Conservation (phyloP, 30 jellyfish, hydroid and myxozoan genomes). For the Sanderia malayensis region DNA sequence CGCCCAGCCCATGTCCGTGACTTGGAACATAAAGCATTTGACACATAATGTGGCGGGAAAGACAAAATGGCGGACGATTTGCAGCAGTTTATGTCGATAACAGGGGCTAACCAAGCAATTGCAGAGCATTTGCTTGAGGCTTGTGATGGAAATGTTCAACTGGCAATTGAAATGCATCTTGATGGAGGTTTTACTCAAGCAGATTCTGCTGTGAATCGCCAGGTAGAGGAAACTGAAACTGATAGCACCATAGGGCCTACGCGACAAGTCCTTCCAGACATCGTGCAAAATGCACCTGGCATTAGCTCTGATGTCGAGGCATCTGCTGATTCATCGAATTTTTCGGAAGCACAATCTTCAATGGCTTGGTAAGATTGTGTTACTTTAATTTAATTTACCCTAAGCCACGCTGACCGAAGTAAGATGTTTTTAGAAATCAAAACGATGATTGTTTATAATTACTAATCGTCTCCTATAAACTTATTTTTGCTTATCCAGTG, state of each 20-base stretch:
- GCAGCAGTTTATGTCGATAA: constrained; percentile 67
- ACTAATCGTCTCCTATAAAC: too few species aligned
- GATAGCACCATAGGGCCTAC: constrained; percentile 4
- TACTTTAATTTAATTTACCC: too few species aligned
- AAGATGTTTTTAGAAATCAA: too few species aligned
- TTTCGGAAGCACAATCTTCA: constrained; percentile 1
- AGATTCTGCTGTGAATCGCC: constrained; percentile 6
- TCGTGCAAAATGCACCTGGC: constrained; percentile 39
- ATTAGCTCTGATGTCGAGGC: constrained; percentile 30
- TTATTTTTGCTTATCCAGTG: constrained; percentile 10
- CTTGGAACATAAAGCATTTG: constrained; percentile 34
- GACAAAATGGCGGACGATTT: constrained; percentile 61
- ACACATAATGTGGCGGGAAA: constrained; percentile 53
- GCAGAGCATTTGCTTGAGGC: constrained; percentile 82
- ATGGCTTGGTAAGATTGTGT: neutral
- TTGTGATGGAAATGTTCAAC: constrained; percentile 71
- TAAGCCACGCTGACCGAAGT: too few species aligned
- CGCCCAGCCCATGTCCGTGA: neutral
- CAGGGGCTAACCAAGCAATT: constrained; percentile 74
- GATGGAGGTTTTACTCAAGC: constrained; percentile 57
- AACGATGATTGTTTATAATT: too few species aligned
- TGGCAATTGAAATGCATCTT: constrained; percentile 86
- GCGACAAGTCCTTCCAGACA: constrained; percentile 34
- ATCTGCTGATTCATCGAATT: constrained; percentile 1
- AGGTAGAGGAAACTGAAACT: constrained; percentile 4